Percentiles rank a stretch among this genome's conserved stretches.
Conservation (phyloP, 2,113 vertebrate genomes). For the Centropus unirufus region DNA sequence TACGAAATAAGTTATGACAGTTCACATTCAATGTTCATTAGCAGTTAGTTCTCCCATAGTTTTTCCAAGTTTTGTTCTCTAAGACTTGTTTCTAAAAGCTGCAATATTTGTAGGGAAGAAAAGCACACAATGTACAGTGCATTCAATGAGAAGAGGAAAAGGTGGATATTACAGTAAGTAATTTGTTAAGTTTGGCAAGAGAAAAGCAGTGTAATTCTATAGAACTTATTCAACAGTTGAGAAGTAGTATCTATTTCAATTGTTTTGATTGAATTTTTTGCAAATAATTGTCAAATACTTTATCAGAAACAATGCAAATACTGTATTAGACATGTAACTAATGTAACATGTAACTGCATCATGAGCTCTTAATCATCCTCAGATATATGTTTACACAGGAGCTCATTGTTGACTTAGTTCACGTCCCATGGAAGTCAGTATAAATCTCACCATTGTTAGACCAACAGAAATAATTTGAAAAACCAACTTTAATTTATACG, state of each 20-base stretch:
- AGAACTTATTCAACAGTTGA: not conserved
- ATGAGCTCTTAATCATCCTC: conserved; percentile 22
- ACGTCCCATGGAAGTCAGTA: not conserved
- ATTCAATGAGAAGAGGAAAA: not conserved
- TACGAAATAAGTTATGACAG: not conserved
- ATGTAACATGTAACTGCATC: not conserved
- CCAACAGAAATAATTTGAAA: not conserved
- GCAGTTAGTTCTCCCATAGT: not conserved
- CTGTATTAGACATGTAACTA: not conserved
- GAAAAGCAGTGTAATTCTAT: not conserved
- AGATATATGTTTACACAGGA: conserved; percentile 5
- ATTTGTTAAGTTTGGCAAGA: not conserved
- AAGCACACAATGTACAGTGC: not conserved
- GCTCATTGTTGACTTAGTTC: not conserved
- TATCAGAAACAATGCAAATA: not conserved
- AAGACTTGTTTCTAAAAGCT: not conserved
- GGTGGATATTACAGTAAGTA: not conserved
- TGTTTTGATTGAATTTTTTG: not conserved
- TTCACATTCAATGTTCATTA: not conserved
- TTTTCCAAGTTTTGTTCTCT: not conserved
- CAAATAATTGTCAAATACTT: not conserved
- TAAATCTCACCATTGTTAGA: not conserved
- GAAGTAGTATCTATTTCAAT: not conserved
- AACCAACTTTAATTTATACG: not conserved
- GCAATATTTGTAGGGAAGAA: not conserved